phyloP scores from a whole-genome alignment of 2,113 vertebrate genomes.

The Ibidorhyncha struthersii region DNA sequence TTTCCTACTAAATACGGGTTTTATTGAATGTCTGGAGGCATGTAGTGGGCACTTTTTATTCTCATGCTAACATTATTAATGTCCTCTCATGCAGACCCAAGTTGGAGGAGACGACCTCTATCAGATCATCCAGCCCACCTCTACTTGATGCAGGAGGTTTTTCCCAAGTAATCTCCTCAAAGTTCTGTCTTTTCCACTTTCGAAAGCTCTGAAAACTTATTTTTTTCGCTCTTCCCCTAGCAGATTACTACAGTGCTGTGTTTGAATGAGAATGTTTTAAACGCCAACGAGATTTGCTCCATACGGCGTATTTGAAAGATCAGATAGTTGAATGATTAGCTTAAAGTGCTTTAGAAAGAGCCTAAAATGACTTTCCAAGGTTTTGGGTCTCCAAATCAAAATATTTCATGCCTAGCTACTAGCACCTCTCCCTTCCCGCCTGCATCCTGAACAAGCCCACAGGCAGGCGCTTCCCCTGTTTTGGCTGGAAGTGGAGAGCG shows the following conservation, averaged over 20 bases:
- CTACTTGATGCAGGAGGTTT: neutral
- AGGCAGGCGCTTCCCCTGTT: neutral
- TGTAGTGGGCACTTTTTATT: neutral
- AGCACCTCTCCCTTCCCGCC: neutral
- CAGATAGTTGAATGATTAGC: neutral
- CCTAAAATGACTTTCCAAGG: neutral
- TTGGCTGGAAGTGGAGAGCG: neutral
- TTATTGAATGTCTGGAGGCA: neutral
- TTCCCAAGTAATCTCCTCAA: neutral
- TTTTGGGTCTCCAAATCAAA: neutral
- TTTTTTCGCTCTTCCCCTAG: neutral
- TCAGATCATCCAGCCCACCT: neutral
- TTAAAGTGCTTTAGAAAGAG: neutral
- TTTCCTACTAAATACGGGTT: neutral
- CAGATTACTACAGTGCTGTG: neutral
- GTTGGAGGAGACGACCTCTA: neutral
- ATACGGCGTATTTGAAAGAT: accelerated
- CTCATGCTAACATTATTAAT: neutral
- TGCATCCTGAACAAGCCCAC: neutral
- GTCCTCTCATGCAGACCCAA: neutral
- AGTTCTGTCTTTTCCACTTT: neutral
- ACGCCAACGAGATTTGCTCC: neutral
- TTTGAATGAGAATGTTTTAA: neutral
- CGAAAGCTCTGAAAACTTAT: neutral
- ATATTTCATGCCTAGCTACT: neutral